Base-by-base conservation (phyloP, 2,888 invertebrate species). In the Cremastinae sp. region DNA sequence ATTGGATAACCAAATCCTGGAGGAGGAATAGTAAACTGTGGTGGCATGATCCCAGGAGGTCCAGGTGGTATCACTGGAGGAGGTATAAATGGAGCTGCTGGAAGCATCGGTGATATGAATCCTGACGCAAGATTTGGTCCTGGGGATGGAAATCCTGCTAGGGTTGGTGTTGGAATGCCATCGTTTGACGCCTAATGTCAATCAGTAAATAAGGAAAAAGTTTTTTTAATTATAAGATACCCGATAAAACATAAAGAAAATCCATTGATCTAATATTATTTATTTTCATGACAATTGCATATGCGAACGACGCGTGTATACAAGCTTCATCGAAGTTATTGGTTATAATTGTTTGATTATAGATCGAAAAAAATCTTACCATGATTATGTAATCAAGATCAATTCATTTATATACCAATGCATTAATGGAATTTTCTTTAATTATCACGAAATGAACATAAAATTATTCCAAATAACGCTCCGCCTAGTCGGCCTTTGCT, bases 11-110 rank as follows among this genome's bases (percentile, higher is more conserved):
- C 92, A 88, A 94, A 95, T 39, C 95, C 95, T 9, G 96, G 96
- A 20, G 96, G 96, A 41, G 96, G 96, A 86, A 95, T 94, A 43
- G 93, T 94, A 88, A 95, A 95, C 18, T 94, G 94, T 20, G 95
- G 93, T 73, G 95, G 92, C 90, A 94, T 93, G 1, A 87, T 87
- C 10, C 87, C 87, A 0, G 89, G 88, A 28, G 89, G 88, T 65
- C 88, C 89, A 43, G 89, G 88, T 7, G 89, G 88, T 65, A 89
- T 77, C 59, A 83, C 87, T 20, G 88, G 87, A 8, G 89, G 86
- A 22, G 88, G 87, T 81, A 89, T 88, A 39, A 89, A 89, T 10
- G 89, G 87, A 61, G 88, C 79, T 1, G 86, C 49, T 0, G 88
- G 89, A 79, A 89, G 88, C 20, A 81, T 81, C 0, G 89, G 87